Base-by-base conservation (phyloP, 2,888 invertebrate genomes). In the Amorpha juglandis region DNA sequence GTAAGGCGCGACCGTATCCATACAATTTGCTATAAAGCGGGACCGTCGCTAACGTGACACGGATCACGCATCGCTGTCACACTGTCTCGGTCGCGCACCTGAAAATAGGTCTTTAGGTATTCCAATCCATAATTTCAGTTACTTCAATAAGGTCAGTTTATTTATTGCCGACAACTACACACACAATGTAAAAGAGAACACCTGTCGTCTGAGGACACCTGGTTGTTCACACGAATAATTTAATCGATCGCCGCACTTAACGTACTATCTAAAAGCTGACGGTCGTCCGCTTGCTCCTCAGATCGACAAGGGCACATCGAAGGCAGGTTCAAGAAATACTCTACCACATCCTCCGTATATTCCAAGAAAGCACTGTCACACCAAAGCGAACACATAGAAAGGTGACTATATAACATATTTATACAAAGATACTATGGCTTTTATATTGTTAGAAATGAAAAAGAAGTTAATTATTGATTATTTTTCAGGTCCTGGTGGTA, bases 401-500 rank as follows among this genome's bases (percentile, higher is more conserved):
- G 93, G 94, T 93, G 81, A 77, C 58, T 58, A 62, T 65, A 35
- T 42, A 48, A 47, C 21, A 33, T 27, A 8, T 65, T 65, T 21
- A 33, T 3, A n/a, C 19, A 58, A 58, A 55, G 16, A 9, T 9
- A 38, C 11, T 42, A 12, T 33, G 2, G 11, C 8, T 9, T 68
- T 66, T 58, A 38, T 38, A 58, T 21, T 27, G 45, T 51, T 6
- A 64, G 35, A 3, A 52, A 51, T 33, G 0, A 35, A 12, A 6
- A 51, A 45, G 52, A 64, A 67, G 58, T 1, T 9, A 68, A 51
- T 38, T 68, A 51, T 63, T 55, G 63, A 52, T 33, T n/a, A 27
- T 64, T 50, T 70, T 62, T 21, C 86, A 96, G 96, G 78, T 97
- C 97, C 68, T 97, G 97, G 97, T 96, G 97, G 94, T 97, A 96